These are phyloP conservation scores for Euphydryas editha DNA, from an alignment of 2,888 invertebrate species.

Conservation along the genomic window DNA sequence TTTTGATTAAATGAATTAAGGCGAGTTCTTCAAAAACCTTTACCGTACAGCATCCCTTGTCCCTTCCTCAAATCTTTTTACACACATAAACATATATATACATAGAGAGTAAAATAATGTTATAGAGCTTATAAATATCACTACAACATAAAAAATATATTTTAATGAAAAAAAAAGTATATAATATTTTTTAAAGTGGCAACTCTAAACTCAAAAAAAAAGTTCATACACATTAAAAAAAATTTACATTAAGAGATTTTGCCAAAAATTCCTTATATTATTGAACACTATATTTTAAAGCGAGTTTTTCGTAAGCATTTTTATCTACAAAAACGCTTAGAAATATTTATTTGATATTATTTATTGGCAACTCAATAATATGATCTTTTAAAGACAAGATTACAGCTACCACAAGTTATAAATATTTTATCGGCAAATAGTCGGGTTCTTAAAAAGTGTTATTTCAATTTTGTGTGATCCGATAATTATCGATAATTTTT, in stretches of 20 bases:
- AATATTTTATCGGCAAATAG: too few relatives aligned
- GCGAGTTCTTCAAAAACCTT: not conserved
- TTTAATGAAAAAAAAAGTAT: not conserved
- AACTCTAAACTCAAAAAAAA: not conserved
- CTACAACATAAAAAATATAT: not conserved
- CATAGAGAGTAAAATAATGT: not conserved
- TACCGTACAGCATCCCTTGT: not conserved
- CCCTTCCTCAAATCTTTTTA: not conserved
- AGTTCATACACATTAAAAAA: not conserved
- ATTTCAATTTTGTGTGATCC: too few relatives aligned
- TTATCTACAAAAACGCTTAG: constrained; percentile 14
- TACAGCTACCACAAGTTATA: too few relatives aligned
- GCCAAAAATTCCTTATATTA: constrained; percentile 23
- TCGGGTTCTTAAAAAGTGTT: too few relatives aligned
- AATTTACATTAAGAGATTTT: not conserved
- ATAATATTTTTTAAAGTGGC: not conserved
- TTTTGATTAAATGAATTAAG: constrained; percentile 3
- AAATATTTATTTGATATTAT: not conserved
- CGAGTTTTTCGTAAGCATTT: constrained; percentile 21
- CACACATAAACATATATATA: not conserved
- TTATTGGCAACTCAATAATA: not conserved
- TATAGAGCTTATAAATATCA: not conserved
- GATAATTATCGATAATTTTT: too few relatives aligned
- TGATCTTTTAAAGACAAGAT: too few relatives aligned
- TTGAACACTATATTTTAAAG: constrained; percentile 37